Percentiles rank a stretch among this genome's conserved stretches.
These are phyloP conservation scores for Oreochromis aureus DNA, from an alignment of 2,113 vertebrate genomes.

Conservation along the genomic window DNA sequence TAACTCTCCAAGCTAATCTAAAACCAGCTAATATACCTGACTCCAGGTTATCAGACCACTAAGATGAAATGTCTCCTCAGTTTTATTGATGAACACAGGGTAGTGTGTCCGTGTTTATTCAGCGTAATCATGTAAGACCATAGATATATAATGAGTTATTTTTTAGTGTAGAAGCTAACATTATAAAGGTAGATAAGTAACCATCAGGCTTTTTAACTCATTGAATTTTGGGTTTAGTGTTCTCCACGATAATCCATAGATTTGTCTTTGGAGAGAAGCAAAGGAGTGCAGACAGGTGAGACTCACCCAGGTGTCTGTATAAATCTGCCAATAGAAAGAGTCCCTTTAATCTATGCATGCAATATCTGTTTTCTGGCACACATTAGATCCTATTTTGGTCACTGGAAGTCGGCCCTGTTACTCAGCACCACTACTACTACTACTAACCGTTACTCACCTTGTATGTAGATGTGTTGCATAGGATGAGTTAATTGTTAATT, in stretches of 20 bases:
- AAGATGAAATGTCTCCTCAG: neutral
- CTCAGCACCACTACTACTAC: neutral
- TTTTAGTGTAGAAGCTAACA: neutral
- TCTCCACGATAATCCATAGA: neutral
- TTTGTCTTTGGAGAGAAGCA: neutral
- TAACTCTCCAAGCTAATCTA: constrained; percentile 26
- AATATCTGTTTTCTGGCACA: neutral
- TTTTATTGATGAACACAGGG: neutral
- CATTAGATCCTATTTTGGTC: neutral
- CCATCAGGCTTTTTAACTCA: neutral
- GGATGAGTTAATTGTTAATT: neutral
- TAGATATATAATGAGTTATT: too few species aligned
- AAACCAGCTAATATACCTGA: neutral
- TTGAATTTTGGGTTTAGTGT: neutral
- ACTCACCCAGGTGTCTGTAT: neutral
- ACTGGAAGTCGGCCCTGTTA: rapidly evolving
- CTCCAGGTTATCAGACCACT: neutral
- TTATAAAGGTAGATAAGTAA: neutral
- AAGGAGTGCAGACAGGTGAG: neutral
- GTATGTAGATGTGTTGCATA: neutral
- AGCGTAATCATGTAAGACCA: neutral
- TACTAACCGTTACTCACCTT: rapidly evolving
- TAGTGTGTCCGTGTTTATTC: neutral
- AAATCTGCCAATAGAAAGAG: neutral
- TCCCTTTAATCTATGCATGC: neutral